A percentile compares a stretch with the other conserved stretches of the same genome.
Conservation (phyloP, 2,797 vertebrate species). For the Trichosurus vulpecula region DNA sequence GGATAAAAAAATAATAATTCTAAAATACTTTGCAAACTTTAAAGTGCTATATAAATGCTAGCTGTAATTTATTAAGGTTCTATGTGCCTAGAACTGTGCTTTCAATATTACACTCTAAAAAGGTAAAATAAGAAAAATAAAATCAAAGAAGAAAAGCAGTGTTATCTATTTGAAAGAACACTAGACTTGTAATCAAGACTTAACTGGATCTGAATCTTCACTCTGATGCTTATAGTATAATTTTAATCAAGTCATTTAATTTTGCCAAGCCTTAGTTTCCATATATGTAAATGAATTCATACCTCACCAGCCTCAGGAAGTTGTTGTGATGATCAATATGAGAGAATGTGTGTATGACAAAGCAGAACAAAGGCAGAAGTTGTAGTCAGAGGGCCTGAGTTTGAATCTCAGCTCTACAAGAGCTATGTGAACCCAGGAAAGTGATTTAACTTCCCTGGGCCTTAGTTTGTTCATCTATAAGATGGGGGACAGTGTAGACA, state of each 20-base stretch:
- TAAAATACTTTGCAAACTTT: not conserved
- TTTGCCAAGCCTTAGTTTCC: not conserved
- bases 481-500: not conserved
- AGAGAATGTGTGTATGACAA: not conserved
- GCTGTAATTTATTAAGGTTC: not conserved
- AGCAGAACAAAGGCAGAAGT: not conserved
- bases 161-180: not conserved
- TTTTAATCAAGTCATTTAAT: not conserved
- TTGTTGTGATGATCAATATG: not conserved
- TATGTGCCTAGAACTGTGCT: not conserved
- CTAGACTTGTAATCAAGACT: not conserved
- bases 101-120: not conserved
- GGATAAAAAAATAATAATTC: not conserved
- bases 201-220: not conserved
- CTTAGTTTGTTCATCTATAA: not conserved
- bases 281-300: not conserved
- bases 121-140: not conserved
- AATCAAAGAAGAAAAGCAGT: not conserved
- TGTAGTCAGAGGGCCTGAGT: not conserved
- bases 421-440: not conserved
- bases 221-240: not conserved
- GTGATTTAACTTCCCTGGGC: not conserved
- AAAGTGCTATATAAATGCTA: not conserved
- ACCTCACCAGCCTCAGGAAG: not conserved
- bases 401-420: not conserved